A percentile compares a stretch with the other conserved stretches of the same genome.
These are phyloP conservation scores for Hydra vulgaris DNA, from an alignment of 30 jellyfish, hydroid and myxozoan genomes.

Conservation along the genomic window DNA sequence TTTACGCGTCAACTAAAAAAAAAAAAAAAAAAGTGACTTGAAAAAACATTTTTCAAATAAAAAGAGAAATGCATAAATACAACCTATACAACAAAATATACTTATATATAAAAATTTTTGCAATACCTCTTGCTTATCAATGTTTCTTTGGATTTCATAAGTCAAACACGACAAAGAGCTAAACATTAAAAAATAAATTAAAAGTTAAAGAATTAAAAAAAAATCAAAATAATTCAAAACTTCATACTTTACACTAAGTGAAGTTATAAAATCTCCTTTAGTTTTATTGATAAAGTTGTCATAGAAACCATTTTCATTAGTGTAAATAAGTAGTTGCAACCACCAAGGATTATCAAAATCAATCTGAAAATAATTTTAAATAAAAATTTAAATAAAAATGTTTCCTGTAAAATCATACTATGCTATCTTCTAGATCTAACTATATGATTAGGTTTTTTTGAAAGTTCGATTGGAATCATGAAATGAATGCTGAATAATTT, in stretches of 20 bases:
- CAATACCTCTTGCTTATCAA: not conserved
- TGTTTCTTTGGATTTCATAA: not conserved
- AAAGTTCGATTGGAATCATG: no score
- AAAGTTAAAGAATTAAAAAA: not conserved
- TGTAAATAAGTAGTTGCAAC: not conserved
- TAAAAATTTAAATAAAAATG: not conserved
- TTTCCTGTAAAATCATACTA: no score
- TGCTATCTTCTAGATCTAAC: no score
- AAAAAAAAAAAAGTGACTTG: not conserved
- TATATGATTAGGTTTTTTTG: no score
- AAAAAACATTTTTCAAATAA: no score
- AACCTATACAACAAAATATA: no score
- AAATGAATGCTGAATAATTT: no score
- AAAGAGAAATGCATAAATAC: not conserved
- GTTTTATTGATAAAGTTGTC: not conserved
- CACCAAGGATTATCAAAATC: conserved; percentile 23
- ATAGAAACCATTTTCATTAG: not conserved
- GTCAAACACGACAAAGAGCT: not conserved
- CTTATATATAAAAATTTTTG: no score
- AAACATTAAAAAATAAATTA: not conserved
- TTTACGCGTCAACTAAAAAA: conserved; percentile 42
- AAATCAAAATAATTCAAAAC: not conserved
- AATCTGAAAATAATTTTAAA: not conserved
- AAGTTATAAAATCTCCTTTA: not conserved
- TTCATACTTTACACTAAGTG: not conserved